Evolutionary conservation across 2,113 vertebrate species (phyloP), one percentile per base, ranked within the genome.

Genomic region (Jaculus jaculus): DNA sequence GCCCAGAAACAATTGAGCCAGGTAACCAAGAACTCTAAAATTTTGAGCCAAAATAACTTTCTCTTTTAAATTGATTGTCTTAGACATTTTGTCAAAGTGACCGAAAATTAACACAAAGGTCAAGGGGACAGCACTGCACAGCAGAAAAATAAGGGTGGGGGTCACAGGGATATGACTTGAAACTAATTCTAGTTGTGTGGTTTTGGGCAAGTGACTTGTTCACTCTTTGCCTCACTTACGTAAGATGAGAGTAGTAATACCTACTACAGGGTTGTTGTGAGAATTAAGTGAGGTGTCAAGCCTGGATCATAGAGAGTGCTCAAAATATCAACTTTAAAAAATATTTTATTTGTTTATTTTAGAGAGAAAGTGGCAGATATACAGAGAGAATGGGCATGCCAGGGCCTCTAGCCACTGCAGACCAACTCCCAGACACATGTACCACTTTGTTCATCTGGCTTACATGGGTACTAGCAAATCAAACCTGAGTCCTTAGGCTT

Each of bases 101-200:
- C 71, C 47, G 18, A 87, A 39, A 86, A n/a, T 34, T 69, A 26
- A 65, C 26, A 66, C 26, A 66, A 69, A 83, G 12, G 58, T 13
- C 20, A 37, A 63, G 58, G 72, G 92, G 24, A 60, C 42, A 39
- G 30, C 61, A 16, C 4, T 18, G 13, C 0, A 5, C 30, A 30
- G 30, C 1, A 0, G 47, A 63, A 74, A 72, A 34, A 2, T 51
- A 1, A 12, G 8, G 39, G 26, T 7, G 20, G 24, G 2, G 4
- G 12, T 63, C 16, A 51, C 21, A 73, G 16, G n/a, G 75, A 34
- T 69, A 11, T 20, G 34, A 24, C 39, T 21, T 23, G 81, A 69
- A 32, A 2, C 2, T 5, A 2, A 18, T 24, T 65, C 73, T 65
- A 84, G 10, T 60, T 51, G 6, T 32, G 30, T 63, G 68, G 26